Evolutionary conservation across 1,140 invertebrate genomes (phyloP), one percentile per base, ranked within the genome.

Genomic region (Episyrphus balteatus): DNA sequence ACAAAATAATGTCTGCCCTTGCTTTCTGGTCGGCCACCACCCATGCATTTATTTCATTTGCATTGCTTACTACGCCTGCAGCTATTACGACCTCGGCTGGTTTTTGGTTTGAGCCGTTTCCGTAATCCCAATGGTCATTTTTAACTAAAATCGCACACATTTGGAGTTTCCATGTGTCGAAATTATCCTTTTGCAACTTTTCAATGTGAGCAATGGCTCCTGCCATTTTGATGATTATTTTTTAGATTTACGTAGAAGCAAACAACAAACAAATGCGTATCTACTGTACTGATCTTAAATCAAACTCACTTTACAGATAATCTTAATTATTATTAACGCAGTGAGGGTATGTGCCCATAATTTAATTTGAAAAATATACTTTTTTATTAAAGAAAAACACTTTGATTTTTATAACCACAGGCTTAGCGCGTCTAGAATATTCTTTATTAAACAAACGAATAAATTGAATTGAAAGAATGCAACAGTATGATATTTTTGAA

Each of bases 111-210:
- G 33, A 8, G 8, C 42, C 44, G 41, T 49, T 34, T n/a, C 46
- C 48, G 34, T 50, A 55, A 13, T n/a, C 26, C 53, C 53, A 51
- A 14, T 49, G 37, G 30, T 50, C 44, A 41, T 44, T 52, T 44
- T 55, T 52, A 14, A 47, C 45, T 26, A 54, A 18, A 8, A 54
- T 39, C 12, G 47, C 47, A 11, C 43, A 21, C 46, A 53, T 47
- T 21, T 51, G 37, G 11, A 50, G n/a, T 36, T 54, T 53, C 49
- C 43, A 50, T 5, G 48, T 48, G 15, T 53, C 46, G 33, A 43
- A 53, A 18, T 53, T 53, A 6, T 53, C 47, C 12, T 44, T 40
- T 30, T 19, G 21, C 31, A 51, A 34, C 14, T 49, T 49, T 9
- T 42, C 39, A 17, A 49, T 44, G 10, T 14, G 17, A 17, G 15